Evolutionary conservation across 2,113 vertebrate species (phyloP).

Genomic region (Hippocampus barbouri): DNA sequence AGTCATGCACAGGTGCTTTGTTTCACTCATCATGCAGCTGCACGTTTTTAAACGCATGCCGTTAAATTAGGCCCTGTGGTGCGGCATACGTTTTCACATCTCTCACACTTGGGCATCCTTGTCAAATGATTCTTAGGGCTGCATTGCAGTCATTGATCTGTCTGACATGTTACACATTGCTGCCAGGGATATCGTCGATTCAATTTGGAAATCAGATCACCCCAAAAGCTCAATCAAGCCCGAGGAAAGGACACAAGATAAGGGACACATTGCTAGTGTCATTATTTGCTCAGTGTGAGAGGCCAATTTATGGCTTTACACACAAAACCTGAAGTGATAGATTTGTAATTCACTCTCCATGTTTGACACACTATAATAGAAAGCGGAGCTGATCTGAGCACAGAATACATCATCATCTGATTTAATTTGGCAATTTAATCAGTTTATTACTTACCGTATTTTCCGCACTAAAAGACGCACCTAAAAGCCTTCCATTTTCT

Average conservation of each 20-base stretch:
- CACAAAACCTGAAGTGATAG: constrained; percentile 9
- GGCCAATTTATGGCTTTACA: constrained; percentile 32
- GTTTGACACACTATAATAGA: background rate
- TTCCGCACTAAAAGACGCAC: no score
- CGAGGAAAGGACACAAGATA: constrained; percentile 26
- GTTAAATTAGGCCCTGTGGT: constrained; percentile 48
- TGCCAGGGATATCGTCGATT: constrained; percentile 5
- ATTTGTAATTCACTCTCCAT: constrained; percentile 30
- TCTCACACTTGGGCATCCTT: constrained; percentile 39
- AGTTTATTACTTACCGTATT: no score
- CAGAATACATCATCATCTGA: constrained; percentile 36
- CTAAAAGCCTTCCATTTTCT: no score
- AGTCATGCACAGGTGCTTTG: background rate
- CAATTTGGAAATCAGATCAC: constrained; percentile 31
- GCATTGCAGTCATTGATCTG: constrained; percentile 11
- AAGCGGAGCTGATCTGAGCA: constrained; percentile 21
- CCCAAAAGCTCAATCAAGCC: constrained; percentile 26
- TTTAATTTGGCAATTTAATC: background rate
- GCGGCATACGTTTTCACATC: constrained; percentile 23
- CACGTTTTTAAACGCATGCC: constrained; percentile 49
- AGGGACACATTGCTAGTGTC: constrained; percentile 28
- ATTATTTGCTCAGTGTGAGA: constrained; percentile 39
- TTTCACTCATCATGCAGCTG: background rate
- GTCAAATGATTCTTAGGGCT: constrained; percentile 28
- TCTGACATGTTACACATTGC: constrained; percentile 5